These are phyloP conservation scores for Drosophila affinis DNA, from an alignment of 2,888 invertebrate genomes.

Conservation along the genomic window DNA sequence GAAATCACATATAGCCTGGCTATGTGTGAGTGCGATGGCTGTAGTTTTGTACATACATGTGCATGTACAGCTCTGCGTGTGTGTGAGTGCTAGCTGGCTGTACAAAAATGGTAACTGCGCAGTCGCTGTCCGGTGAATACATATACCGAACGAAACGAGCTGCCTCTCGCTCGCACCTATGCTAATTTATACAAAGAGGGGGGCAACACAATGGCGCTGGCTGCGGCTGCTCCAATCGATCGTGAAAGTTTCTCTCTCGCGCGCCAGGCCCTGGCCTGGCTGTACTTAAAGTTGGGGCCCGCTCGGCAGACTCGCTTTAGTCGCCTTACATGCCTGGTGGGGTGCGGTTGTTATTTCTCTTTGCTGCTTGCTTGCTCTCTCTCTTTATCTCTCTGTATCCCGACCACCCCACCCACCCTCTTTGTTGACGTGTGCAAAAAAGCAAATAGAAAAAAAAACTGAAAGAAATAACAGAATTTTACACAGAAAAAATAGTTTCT, in stretches of 20 bases:
- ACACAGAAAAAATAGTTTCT: slow-evolving; percentile 23
- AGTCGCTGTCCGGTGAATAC: not conserved
- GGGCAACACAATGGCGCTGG: not conserved
- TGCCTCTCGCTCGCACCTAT: not conserved
- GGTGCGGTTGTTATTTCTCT: slow-evolving; percentile 58
- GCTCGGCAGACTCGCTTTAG: slow-evolving; percentile 59
- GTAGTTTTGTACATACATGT: not conserved
- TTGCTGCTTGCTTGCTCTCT: not conserved
- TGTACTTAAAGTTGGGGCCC: slow-evolving; percentile 60
- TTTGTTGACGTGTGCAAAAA: slow-evolving; percentile 62
- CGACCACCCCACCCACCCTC: slow-evolving; percentile 1
- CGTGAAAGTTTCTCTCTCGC: slow-evolving; percentile 64
- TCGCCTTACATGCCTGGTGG: slow-evolving; percentile 75
- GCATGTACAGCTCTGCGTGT: not conserved
- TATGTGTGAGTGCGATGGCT: slow-evolving; percentile 8
- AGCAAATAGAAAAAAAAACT: slow-evolving; percentile 21
- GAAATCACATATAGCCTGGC: slow-evolving; percentile 65
- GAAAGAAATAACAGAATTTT: slow-evolving; percentile 32
- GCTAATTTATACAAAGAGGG: not conserved
- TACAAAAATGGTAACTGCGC: slow-evolving; percentile 12
- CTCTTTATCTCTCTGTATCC: not conserved
- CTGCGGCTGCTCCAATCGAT: slow-evolving; percentile 54
- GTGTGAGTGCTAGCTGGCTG: not conserved
- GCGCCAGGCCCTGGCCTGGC: slow-evolving; percentile 53
- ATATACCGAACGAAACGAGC: slow-evolving; percentile 1